Conservation (phyloP, 1,140 invertebrate genomes). For the Battus philenor region DNA sequence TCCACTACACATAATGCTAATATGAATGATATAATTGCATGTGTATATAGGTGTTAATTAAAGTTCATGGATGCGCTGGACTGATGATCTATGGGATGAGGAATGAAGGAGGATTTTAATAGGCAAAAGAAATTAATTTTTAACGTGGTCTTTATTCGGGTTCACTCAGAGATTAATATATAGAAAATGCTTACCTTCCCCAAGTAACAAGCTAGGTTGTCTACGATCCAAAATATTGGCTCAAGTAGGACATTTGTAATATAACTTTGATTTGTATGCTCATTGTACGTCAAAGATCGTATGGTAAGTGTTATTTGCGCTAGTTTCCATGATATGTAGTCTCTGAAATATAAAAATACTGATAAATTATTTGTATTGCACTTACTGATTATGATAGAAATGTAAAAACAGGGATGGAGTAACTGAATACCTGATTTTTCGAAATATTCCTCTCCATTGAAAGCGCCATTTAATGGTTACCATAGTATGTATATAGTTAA, state of each 20-base stretch:
- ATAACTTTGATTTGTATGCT: constrained; percentile 86
- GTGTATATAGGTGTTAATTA: too few species aligned
- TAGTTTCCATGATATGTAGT: constrained; percentile 36
- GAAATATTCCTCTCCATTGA: constrained; percentile 30
- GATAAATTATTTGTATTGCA: constrained; percentile 2
- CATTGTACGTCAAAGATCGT: constrained; percentile 83
- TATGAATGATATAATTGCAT: too few species aligned
- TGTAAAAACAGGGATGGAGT: too few species aligned
- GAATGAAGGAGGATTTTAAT: too few species aligned
- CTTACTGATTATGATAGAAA: not conserved
- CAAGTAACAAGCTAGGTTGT: constrained; percentile 90
- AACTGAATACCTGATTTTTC: constrained; percentile 35
- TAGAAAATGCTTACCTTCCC: constrained; percentile 81
- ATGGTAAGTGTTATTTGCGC: constrained; percentile 38
- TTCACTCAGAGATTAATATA: too few species aligned
- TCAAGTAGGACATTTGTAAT: constrained; percentile 90
- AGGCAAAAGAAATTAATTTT: too few species aligned
- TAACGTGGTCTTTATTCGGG: too few species aligned
- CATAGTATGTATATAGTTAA: too few species aligned
- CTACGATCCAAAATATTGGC: constrained; percentile 97
- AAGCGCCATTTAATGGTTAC: constrained; percentile 43
- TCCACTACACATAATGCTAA: too few species aligned
- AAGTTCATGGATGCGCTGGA: too few species aligned
- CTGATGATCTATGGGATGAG: too few species aligned
- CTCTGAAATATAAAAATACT: constrained; percentile 25